Conservation (phyloP, 1,140 invertebrate genomes). For the Aradophagus sp. region DNA sequence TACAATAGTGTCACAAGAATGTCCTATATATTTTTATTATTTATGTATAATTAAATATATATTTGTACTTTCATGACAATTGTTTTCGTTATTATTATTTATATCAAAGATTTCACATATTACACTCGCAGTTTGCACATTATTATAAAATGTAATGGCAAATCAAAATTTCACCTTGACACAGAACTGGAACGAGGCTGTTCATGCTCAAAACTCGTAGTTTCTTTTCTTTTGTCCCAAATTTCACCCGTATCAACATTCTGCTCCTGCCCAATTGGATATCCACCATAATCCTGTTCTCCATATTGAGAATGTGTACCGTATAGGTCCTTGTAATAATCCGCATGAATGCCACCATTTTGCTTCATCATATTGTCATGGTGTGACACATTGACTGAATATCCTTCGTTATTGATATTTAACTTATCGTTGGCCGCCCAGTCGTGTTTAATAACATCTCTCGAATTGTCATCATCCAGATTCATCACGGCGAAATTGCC, state of each 20-base stretch:
- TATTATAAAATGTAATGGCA: no score
- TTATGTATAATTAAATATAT: no score
- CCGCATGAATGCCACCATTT: slow-evolving; percentile 66
- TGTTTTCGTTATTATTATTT: no score
- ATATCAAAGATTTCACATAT: no score
- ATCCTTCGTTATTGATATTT: slow-evolving; percentile 66
- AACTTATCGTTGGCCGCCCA: slow-evolving; percentile 68
- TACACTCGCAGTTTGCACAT: no score
- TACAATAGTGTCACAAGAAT: no score
- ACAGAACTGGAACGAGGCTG: slow-evolving; percentile 77
- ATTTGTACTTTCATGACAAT: no score
- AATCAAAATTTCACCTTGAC: slow-evolving; percentile 72
- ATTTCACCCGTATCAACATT: slow-evolving; percentile 74
- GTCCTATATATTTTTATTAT: no score
- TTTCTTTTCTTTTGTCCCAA: slow-evolving; percentile 78
- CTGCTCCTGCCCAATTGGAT: slow-evolving; percentile 70
- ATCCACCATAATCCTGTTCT: slow-evolving; percentile 67
- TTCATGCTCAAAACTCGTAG: slow-evolving; percentile 82
- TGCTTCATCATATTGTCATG: slow-evolving; percentile 69
- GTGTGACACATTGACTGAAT: slow-evolving; percentile 67
- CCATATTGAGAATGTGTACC: slow-evolving; percentile 64
- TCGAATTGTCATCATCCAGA: slow-evolving; percentile 65
- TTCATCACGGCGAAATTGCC: slow-evolving; percentile 70
- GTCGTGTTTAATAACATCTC: slow-evolving; percentile 65
- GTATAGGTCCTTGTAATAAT: slow-evolving; percentile 72